These are phyloP conservation scores for Azorinus chamasolen DNA, from an alignment of 2,888 invertebrate genomes.

Conservation along the genomic window DNA sequence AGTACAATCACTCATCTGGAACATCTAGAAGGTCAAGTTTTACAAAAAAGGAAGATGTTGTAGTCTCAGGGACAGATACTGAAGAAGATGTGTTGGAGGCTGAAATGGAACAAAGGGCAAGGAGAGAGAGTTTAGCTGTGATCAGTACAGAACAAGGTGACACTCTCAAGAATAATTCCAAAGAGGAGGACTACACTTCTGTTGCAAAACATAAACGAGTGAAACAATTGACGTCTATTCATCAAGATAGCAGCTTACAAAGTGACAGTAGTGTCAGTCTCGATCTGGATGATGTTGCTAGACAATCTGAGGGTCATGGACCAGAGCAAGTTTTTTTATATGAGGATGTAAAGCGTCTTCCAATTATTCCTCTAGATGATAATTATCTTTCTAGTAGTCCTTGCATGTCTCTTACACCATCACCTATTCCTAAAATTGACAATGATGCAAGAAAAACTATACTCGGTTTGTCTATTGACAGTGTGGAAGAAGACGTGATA, in stretches of 20 bases:
- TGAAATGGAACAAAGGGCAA: slow-evolving; percentile 18
- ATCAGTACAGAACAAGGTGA: no score
- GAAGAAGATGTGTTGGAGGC: slow-evolving; percentile 42
- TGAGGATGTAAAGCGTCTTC: no score
- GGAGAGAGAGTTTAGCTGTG: background rate
- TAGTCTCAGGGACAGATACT: background rate
- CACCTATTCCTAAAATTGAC: background rate
- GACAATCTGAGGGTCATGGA: no score
- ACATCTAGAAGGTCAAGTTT: background rate
- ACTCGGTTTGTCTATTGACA: slow-evolving; percentile 40
- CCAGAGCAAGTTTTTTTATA: no score
- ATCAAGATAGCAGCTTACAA: no score
- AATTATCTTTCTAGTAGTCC: slow-evolving; percentile 41
- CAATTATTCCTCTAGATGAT: slow-evolving; percentile 23
- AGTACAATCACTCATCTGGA: slow-evolving; percentile 28
- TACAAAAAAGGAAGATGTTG: background rate
- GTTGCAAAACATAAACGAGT: no score
- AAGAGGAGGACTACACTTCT: no score
- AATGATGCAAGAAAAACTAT: slow-evolving; percentile 21
- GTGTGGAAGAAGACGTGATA: slow-evolving; percentile 17
- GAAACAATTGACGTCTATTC: no score
- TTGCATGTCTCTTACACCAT: no score
- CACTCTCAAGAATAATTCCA: no score
- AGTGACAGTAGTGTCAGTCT: no score
- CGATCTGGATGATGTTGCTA: no score